Base-by-base conservation (phyloP, 1,140 invertebrate genomes). In the Nylanderia fulva region DNA sequence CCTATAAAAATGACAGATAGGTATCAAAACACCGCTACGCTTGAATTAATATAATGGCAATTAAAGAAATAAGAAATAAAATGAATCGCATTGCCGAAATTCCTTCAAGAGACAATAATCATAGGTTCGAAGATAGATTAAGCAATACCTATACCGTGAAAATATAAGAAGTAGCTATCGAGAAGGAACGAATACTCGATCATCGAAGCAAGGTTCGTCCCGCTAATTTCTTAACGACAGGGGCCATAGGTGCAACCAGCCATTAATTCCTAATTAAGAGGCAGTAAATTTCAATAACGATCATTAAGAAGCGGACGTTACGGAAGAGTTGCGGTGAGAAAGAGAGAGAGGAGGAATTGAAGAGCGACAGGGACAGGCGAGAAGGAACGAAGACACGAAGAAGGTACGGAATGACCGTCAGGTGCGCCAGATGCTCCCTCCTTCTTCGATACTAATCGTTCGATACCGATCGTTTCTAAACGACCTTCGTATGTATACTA, bases 251-350 rank as follows among this genome's bases (percentile, higher is more conserved):
- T 79, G 86, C 88, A 94, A 93, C 92, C 88, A 83, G 85, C 89
- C 92, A 94, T 94, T 94, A 94, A 93, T 93, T 94, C 93, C 91
- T 93, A 94, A 95, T 95, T 94, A 94, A 94, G 92, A 92, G 86
- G 91, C 91, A 93, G 90, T 94, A 95, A 94, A 95, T 94, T 95
- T 94, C 94, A 95, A 95, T 95, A 94, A 94, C 93, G 93, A 92
- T 94, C 93, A 93, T 94, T 94, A 94, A 93, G 91, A 90, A 94
- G 88, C 93, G 93, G 91, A 95, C 93, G 93, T 94, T 94, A 92
- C 88, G 89, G 87, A 91, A 90, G 91, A 91, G 91, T 93, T 77
- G 84, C 85, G 91, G 76, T 82, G 87, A 82, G 75, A 91, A 76
- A 84, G 87, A 77, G 68, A 33, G 3, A 33, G 29, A 33, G 71